Percentiles rank a stretch among this genome's conserved stretches.
Conservation (phyloP, 1,140 invertebrate genomes). For the Drosophila mojavensis region DNA sequence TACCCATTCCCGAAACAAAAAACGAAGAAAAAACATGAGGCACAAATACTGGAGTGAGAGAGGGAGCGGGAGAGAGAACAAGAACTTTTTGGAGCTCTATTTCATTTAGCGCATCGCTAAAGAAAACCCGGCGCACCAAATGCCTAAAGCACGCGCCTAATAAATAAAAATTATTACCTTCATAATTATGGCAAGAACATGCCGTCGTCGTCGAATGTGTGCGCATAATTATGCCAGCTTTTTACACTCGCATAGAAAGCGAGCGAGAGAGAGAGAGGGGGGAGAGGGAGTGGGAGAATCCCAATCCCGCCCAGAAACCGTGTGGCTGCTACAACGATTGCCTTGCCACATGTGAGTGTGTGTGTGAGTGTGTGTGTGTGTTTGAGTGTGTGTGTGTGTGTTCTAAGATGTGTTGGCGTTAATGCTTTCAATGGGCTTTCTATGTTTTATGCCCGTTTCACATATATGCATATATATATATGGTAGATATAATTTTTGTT, state of each 20-base stretch:
- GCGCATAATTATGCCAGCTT: constrained; percentile 76
- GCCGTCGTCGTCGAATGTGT: constrained; percentile 69
- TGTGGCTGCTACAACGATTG: constrained; percentile 59
- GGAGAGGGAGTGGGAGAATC: too few species aligned
- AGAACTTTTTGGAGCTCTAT: constrained; percentile 50
- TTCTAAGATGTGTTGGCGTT: constrained; percentile 77
- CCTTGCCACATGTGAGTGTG: constrained; percentile 11
- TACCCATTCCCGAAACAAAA: constrained; percentile 37
- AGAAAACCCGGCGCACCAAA: constrained; percentile 55
- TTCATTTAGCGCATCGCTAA: constrained; percentile 31
- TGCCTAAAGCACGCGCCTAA: constrained; percentile 80
- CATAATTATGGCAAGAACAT: constrained; percentile 80
- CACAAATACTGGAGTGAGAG: constrained; percentile 24
- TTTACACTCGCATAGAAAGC: constrained; percentile 46
- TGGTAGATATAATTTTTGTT: constrained; percentile 13
- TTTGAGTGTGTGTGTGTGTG: constrained; percentile 29
- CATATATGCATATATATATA: constrained; percentile 23
- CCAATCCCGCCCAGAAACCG: constrained; percentile 30
- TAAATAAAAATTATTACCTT: constrained; percentile 83
- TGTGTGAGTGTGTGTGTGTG: constrained; percentile 26
- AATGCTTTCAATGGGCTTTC: constrained; percentile 82
- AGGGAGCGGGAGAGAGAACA: constrained; percentile 8
- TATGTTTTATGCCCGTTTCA: constrained; percentile 71
- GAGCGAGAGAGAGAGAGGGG: too few species aligned
- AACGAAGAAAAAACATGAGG: constrained; percentile 41